Evolutionary conservation across 2,888 invertebrate species (phyloP), one percentile per base, ranked within the genome.

Genomic region (Temnothorax unifasciatus): DNA sequence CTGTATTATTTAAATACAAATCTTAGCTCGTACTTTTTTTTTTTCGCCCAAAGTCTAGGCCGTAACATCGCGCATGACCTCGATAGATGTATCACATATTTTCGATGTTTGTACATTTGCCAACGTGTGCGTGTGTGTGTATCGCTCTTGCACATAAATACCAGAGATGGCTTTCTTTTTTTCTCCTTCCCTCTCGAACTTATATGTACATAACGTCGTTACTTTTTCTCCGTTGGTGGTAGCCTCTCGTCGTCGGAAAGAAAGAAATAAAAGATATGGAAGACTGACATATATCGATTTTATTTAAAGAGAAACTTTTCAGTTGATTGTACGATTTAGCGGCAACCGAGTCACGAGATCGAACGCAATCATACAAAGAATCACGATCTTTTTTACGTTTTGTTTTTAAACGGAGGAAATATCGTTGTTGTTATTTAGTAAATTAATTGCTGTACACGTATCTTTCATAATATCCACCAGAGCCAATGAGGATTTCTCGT

Each of bases 201-300:
- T 57, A 41, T 57, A 41, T 66, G 41, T 91, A 90, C 82, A 90
- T 92, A 91, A 88, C 74, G 68, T 66, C 75, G 59, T 75, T 85
- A 84, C 13, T 83, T 81, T 34, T 85, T 85, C 61, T 82, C 74
- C 75, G 63, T 73, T 73, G 57, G 77, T 83, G 76, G 38, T 82
- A 83, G 81, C 69, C 64, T 83, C 82, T 86, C 61, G 71, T 82
- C 85, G 81, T 85, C 21, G 57, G 52, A 84, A 59, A 66, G 25
- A 86, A 50, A 86, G 34, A 59, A 73, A 77, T 75, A 74, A 86
- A 86, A 89, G 9, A 86, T 86, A 88, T 77, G 87, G 83, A 93
- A 93, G 93, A 93, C 93, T 93, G 93, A 93, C 87, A 88, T 84
- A 90, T 85, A 90, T 85, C 73, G 59, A 87, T 41, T 86, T 90